Evolutionary conservation across 2,888 invertebrate genomes (phyloP).

Genomic region (Heteropelma amictum): DNA sequence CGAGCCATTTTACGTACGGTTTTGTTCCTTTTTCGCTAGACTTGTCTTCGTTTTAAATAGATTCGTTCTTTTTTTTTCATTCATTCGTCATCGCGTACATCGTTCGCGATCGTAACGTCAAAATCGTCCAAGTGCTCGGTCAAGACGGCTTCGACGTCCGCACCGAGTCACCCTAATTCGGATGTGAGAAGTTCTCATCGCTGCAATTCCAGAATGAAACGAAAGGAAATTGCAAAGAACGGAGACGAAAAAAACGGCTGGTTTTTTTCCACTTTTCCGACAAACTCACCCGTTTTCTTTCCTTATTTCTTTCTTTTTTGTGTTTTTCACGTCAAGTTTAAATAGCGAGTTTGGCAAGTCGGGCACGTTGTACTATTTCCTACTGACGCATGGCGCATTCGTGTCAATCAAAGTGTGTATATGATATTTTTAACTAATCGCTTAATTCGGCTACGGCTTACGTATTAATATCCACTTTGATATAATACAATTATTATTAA

Average conservation of each 20-base stretch:
- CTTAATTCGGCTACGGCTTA: conserved; percentile 47
- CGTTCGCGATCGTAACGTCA: too few relatives aligned
- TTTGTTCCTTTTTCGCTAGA: conserved; percentile 1
- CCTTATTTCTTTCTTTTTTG: too few relatives aligned
- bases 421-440: conserved; percentile 38
- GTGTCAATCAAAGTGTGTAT: conserved; percentile 43
- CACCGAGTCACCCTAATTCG: conserved; percentile 71
- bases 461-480: conserved; percentile 60
- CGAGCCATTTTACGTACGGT: too few relatives aligned
- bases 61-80: too few relatives aligned
- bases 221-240: too few relatives aligned
- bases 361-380: conserved; percentile 74
- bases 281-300: background rate
- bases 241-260: conserved; percentile 43
- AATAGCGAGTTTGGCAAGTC: conserved; percentile 76
- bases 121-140: too few relatives aligned
- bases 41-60: too few relatives aligned
- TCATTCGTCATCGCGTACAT: conserved; percentile 29
- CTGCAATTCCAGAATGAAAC: too few relatives aligned
- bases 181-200: conserved; percentile 76
- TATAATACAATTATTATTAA: conserved; percentile 64
- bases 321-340: conserved; percentile 47
- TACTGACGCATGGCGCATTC: conserved; percentile 55
- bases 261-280: background rate
- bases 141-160: too few relatives aligned